phyloP scores from a whole-genome alignment of 2,888 invertebrate genomes.

The Drosophila peninsularis region DNA sequence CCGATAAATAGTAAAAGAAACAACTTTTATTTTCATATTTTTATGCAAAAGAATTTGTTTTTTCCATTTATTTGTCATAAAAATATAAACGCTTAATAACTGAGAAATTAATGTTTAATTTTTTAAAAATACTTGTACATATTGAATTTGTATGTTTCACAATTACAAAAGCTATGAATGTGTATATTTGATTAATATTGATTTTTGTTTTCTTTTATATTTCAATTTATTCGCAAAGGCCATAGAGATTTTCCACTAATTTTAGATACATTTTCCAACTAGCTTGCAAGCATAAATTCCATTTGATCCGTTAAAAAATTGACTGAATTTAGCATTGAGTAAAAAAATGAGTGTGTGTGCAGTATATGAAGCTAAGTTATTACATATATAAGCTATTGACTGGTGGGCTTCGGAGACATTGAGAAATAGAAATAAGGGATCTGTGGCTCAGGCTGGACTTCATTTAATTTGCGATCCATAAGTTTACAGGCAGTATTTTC shows the following conservation, averaged over 20 bases:
- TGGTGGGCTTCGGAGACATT: constrained; percentile 62
- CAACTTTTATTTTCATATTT: constrained; percentile 10
- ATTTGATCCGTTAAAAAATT: constrained; percentile 26
- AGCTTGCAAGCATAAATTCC: constrained; percentile 34
- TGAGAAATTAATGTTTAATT: constrained; percentile 30
- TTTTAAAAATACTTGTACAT: constrained; percentile 30
- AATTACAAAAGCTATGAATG: constrained; percentile 63
- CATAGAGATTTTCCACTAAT: constrained; percentile 41
- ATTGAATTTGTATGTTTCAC: constrained; percentile 43
- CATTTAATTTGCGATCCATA: constrained; percentile 3
- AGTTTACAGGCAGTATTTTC: constrained; percentile 49
- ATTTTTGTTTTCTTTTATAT: constrained; percentile 13
- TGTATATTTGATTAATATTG: constrained; percentile 33
- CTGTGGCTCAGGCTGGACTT: constrained; percentile 26
- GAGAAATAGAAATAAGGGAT: constrained; percentile 19
- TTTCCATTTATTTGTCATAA: constrained; percentile 72
- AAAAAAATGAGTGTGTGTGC: constrained; percentile 5
- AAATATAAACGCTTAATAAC: constrained; percentile 63
- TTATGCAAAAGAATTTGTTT: constrained; percentile 58
- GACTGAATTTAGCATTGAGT: constrained; percentile 12
- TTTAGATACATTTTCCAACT: constrained; percentile 35
- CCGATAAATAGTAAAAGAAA: neutral
- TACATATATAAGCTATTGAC: constrained; percentile 34
- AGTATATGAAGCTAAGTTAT: constrained; percentile 25
- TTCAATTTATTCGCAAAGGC: constrained; percentile 56